phyloP scores from a whole-genome alignment of 2,797 vertebrate genomes.

The Ctenopoma kingsleyae region DNA sequence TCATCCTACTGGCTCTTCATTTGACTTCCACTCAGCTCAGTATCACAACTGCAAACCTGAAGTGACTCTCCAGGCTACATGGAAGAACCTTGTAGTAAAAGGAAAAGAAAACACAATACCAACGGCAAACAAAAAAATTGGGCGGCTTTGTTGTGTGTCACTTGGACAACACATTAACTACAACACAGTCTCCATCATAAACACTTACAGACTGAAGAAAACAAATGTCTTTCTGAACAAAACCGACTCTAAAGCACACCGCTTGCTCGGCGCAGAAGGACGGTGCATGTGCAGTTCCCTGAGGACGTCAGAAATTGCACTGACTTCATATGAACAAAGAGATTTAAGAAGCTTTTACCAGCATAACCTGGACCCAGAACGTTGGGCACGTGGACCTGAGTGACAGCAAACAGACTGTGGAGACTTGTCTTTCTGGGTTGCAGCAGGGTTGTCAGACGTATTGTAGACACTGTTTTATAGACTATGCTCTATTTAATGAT shows the following conservation, averaged over 20 bases:
- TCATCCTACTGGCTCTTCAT: conserved; percentile 42
- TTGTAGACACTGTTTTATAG: conserved; percentile 46
- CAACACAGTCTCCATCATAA: conserved; percentile 12
- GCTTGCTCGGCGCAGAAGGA: conserved; percentile 2
- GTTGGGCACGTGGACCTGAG: conserved; percentile 39
- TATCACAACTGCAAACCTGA: conserved; percentile 34
- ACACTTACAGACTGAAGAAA: conserved; percentile 27
- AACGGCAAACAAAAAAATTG: neutral
- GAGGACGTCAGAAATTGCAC: conserved; percentile 62
- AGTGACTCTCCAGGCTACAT: conserved; percentile 20
- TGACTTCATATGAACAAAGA: conserved; percentile 55
- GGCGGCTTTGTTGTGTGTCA: conserved; percentile 29
- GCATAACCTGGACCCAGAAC: conserved; percentile 42
- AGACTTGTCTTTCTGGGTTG: conserved; percentile 3
- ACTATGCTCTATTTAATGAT: conserved; percentile 28
- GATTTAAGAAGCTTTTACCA: conserved; percentile 57
- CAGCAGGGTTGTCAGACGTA: conserved; percentile 19
- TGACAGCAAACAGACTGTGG: conserved; percentile 30
- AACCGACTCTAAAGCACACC: conserved; percentile 37
- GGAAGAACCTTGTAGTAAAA: conserved; percentile 13
- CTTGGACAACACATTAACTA: conserved; percentile 27
- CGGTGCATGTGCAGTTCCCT: conserved; percentile 27
- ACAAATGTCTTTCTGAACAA: conserved; percentile 16
- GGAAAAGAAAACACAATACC: neutral
- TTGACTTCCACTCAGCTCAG: conserved; percentile 42